Percentiles rank a stretch among this genome's conserved stretches.
Evolutionary conservation across 1,140 invertebrate genomes (phyloP).

Genomic region (Heliothis virescens): DNA sequence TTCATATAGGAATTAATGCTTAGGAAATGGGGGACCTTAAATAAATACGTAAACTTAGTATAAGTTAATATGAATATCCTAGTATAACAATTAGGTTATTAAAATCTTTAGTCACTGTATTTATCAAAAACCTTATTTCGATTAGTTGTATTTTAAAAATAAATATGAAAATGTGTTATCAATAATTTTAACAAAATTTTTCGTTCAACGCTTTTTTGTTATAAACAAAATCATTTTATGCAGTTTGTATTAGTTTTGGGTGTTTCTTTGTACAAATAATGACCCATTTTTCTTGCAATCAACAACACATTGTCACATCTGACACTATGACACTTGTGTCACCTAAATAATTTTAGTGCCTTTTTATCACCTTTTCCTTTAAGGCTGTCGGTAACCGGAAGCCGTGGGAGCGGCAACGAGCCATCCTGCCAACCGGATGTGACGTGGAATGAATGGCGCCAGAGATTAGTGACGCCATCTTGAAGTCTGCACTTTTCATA

Average conservation of each 20-base stretch:
- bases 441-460: slow-evolving; percentile 56
- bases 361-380: slow-evolving; percentile 24
- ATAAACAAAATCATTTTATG: too few species aligned
- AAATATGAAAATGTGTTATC: too few species aligned
- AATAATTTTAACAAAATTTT: too few species aligned
- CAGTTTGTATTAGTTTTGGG: too few species aligned
- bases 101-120: too few species aligned
- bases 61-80: too few species aligned
- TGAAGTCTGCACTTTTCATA: slow-evolving; percentile 38
- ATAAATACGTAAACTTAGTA: too few species aligned
- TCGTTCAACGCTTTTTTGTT: too few species aligned
- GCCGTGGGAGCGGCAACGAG: slow-evolving; percentile 49
- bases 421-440: slow-evolving; percentile 53
- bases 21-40: too few species aligned
- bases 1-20: background rate
- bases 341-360: slow-evolving; percentile 18
- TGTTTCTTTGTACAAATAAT: background rate
- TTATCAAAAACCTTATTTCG: too few species aligned
- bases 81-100: too few species aligned
- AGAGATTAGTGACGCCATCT: slow-evolving; percentile 49
- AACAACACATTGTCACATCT: background rate
- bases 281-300: background rate
- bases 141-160: too few species aligned
- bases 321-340: background rate
- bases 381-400: slow-evolving; percentile 39